Evolutionary conservation across 2,113 vertebrate genomes (phyloP).

Genomic region (Origma solitaria): DNA sequence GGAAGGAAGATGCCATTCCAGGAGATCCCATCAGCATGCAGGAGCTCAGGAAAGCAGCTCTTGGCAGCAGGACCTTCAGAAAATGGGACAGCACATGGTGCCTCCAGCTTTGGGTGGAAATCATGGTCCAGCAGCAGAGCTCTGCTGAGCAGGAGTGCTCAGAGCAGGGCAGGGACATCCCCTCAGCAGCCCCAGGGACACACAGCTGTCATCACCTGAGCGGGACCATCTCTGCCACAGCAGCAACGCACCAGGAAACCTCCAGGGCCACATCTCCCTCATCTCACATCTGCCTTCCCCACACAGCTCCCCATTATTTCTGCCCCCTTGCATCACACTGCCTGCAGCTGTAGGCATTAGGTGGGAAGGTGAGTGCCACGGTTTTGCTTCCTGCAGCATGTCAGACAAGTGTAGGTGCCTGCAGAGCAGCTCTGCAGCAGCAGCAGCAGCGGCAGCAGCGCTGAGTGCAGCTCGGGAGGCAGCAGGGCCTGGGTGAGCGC

Average conservation of each 20-base stretch:
- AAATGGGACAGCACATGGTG: fast-evolving
- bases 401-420: not conserved
- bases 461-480: not conserved
- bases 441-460: not conserved
- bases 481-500: not conserved
- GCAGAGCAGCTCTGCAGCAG: not conserved
- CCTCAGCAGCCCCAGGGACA: too few relatives aligned
- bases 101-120: not conserved
- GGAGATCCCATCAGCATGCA: not conserved
- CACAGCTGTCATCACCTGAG: not conserved
- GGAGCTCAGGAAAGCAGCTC: not conserved
- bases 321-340: not conserved
- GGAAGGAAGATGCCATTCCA: not conserved
- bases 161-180: not conserved
- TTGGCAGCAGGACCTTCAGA: not conserved
- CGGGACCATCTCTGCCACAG: not conserved
- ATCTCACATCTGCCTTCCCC: not conserved
- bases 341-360: not conserved
- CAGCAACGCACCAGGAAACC: not conserved
- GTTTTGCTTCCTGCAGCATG: not conserved
- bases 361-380: not conserved
- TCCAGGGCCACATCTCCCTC: not conserved
- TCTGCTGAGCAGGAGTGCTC: not conserved
- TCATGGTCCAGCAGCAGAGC: not conserved
- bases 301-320: not conserved